Evolutionary conservation across 2,797 vertebrate species (phyloP).

Genomic region (Ambastaia sidthimunki): DNA sequence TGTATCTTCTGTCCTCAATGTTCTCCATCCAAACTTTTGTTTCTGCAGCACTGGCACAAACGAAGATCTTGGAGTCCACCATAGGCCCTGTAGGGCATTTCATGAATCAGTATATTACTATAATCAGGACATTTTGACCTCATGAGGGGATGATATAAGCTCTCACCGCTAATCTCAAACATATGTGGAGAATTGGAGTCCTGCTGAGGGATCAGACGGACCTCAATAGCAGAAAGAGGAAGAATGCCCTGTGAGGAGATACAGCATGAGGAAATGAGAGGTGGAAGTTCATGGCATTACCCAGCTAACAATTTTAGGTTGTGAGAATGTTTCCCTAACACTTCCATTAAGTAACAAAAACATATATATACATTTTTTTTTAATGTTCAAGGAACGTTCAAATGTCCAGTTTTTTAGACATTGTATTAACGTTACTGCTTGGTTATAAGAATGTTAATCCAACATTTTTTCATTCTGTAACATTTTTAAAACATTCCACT

Average conservation of each 20-base stretch:
- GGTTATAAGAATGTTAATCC: too few relatives aligned
- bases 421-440: too few relatives aligned
- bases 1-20: constrained; percentile 75
- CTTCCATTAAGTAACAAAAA: too few relatives aligned
- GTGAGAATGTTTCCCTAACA: too few relatives aligned
- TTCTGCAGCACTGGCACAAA: constrained; percentile 74
- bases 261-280: neutral
- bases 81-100: constrained; percentile 73
- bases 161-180: constrained; percentile 84
- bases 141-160: neutral
- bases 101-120: neutral
- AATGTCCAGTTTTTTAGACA: too few relatives aligned
- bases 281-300: neutral
- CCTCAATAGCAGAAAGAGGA: constrained; percentile 81
- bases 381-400: too few relatives aligned
- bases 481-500: too few relatives aligned
- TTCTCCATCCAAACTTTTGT: constrained; percentile 75
- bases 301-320: neutral
- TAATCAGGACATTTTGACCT: neutral
- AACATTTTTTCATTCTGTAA: too few relatives aligned
- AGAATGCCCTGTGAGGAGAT: constrained; percentile 78
- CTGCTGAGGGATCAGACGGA: constrained; percentile 60
- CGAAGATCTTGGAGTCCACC: constrained; percentile 79
- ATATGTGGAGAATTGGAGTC: constrained; percentile 66
- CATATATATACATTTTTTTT: too few relatives aligned